A percentile compares a stretch with the other conserved stretches of the same genome.
Evolutionary conservation across 2,888 invertebrate species (phyloP).

Genomic region (Gnatocerus cornutus): DNA sequence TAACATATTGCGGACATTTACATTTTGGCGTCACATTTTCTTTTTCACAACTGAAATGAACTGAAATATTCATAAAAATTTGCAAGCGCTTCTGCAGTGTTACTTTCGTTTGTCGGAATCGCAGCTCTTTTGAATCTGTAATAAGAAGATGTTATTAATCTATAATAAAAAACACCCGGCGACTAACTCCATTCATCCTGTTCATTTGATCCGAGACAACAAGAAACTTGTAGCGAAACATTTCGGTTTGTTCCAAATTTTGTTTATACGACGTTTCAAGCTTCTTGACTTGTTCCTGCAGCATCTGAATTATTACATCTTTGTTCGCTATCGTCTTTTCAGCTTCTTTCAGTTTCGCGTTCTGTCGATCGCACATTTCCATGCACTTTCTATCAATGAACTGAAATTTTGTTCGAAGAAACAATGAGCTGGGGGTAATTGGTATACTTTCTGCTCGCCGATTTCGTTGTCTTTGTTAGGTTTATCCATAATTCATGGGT

Average conservation of each 20-base stretch:
- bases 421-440: no score
- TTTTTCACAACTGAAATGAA: no score
- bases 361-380: slow-evolving; percentile 35
- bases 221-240: slow-evolving; percentile 57
- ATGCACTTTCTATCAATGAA: no score
- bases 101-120: no score
- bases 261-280: slow-evolving; percentile 59
- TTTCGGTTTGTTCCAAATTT: slow-evolving; percentile 58
- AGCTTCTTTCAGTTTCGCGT: slow-evolving; percentile 52
- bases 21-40: neutral
- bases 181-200: slow-evolving; percentile 1
- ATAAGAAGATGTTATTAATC: neutral
- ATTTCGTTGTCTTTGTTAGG: no score
- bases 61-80: no score
- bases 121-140: neutral
- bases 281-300: slow-evolving; percentile 58
- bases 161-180: neutral
- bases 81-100: no score
- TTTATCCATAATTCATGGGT: no score
- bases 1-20: slow-evolving; percentile 8
- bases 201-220: slow-evolving; percentile 42
- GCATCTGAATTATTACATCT: slow-evolving; percentile 59
- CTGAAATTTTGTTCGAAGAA: no score
- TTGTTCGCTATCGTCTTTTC: slow-evolving; percentile 56
- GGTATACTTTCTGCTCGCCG: no score